These are phyloP conservation scores for Beaufortia kweichowensis DNA, from an alignment of 2,113 vertebrate species.

Conservation along the genomic window DNA sequence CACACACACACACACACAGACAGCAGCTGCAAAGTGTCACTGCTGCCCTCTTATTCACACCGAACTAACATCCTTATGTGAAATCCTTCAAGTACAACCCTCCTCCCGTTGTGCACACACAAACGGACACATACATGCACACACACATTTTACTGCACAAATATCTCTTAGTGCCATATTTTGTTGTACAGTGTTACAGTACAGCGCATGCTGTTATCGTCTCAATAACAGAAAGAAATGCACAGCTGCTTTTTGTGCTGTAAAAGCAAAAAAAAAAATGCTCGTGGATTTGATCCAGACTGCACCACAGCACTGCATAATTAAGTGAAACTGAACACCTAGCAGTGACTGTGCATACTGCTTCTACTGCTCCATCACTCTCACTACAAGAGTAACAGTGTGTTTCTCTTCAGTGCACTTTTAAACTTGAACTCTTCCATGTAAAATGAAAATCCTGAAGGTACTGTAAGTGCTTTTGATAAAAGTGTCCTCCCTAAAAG, in stretches of 20 bases:
- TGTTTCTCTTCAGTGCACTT: neutral
- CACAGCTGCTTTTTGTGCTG: conserved; percentile 64
- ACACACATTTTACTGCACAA: conserved; percentile 54
- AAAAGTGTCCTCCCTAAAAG: too few species aligned
- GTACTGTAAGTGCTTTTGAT: too few species aligned
- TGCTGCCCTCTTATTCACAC: conserved; percentile 58
- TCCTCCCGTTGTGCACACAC: conserved; percentile 10
- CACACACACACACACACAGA: conserved; percentile 48
- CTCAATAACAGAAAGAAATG: conserved; percentile 55
- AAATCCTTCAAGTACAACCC: conserved; percentile 53
- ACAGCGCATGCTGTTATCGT: conserved; percentile 51
- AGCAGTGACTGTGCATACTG: conserved; percentile 52
- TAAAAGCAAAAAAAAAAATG: too few species aligned
- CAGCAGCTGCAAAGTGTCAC: conserved; percentile 65
- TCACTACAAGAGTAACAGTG: conserved; percentile 8
- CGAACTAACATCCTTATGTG: conserved; percentile 57
- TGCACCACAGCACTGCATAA: conserved; percentile 55
- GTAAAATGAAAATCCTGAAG: too few species aligned
- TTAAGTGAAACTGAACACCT: conserved; percentile 68
- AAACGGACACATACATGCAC: conserved; percentile 42
- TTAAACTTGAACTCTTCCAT: neutral
- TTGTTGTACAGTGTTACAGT: conserved; percentile 13
- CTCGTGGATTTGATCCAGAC: conserved; percentile 59
- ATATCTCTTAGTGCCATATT: conserved; percentile 56
- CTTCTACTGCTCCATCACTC: conserved; percentile 28